These are phyloP conservation scores for Acanthosoma haemorrhoidale DNA, from an alignment of 2,888 invertebrate genomes.

Conservation along the genomic window DNA sequence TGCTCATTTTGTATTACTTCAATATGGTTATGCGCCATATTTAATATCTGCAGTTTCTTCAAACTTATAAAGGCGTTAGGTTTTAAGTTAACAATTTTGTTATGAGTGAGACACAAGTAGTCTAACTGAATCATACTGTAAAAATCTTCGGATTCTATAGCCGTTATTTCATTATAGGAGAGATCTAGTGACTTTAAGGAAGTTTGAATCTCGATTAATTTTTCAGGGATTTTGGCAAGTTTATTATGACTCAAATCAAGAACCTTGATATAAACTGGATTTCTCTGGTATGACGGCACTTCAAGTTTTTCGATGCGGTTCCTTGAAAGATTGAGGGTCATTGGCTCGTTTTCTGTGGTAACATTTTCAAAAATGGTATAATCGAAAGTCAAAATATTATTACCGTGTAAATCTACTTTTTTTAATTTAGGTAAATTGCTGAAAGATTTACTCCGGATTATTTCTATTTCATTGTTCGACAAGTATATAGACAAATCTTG, in stretches of 20 bases:
- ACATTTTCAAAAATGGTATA: constrained; percentile 63
- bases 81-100: constrained; percentile 65
- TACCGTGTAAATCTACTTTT: constrained; percentile 74
- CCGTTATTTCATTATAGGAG: constrained; percentile 65
- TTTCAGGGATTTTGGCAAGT: constrained; percentile 56
- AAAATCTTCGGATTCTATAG: constrained; percentile 68
- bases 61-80: constrained; percentile 72
- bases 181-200: constrained; percentile 64
- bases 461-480: constrained; percentile 70
- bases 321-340: constrained; percentile 70
- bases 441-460: constrained; percentile 68
- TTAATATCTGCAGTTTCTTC: constrained; percentile 67
- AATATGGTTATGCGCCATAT: constrained; percentile 69
- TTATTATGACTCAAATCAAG: constrained; percentile 67
- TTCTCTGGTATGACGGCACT: constrained; percentile 32
- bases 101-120: constrained; percentile 66
- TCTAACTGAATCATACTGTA: constrained; percentile 64
- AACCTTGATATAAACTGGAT: constrained; percentile 56
- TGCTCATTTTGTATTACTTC: constrained; percentile 71
- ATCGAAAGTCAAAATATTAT: constrained; percentile 64
- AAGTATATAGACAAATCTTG: constrained; percentile 75
- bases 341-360: constrained; percentile 58
- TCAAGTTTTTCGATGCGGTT: constrained; percentile 55
- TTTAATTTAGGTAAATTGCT: constrained; percentile 68
- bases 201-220: constrained; percentile 59